A percentile compares a stretch with the other conserved stretches of the same genome.
Evolutionary conservation across 2,113 vertebrate genomes (phyloP).

Genomic region (Actinemys pallida): DNA sequence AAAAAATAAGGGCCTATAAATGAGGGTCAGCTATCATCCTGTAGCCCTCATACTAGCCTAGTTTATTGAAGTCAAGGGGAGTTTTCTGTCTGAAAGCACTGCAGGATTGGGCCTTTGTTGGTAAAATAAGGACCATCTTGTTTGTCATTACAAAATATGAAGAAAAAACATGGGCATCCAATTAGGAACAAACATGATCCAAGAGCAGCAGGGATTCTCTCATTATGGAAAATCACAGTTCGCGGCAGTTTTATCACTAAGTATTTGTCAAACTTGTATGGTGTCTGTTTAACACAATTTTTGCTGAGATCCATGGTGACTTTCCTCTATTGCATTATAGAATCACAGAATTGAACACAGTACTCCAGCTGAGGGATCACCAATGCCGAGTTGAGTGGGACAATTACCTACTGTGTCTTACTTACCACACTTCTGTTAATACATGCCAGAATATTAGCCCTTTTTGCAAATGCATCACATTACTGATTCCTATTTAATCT

Average conservation of each 20-base stretch:
- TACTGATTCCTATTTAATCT: neutral
- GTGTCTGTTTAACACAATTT: accelerated
- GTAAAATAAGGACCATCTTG: neutral
- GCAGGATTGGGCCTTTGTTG: neutral
- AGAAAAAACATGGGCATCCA: accelerated
- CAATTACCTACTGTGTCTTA: neutral
- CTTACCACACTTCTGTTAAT: neutral
- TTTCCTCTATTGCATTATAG: neutral
- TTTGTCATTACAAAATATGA: neutral
- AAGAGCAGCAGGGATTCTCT: neutral
- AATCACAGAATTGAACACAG: neutral
- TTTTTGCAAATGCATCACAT: neutral
- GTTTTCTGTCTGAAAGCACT: neutral
- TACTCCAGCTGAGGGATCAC: too few species aligned
- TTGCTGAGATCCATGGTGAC: neutral
- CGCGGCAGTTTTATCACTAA: neutral
- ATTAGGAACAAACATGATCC: neutral
- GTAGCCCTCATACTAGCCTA: neutral
- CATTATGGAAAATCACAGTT: accelerated
- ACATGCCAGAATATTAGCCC: neutral
- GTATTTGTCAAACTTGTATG: neutral
- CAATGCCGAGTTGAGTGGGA: neutral
- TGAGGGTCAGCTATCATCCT: accelerated
- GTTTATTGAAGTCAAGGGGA: neutral
- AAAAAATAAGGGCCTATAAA: neutral